phyloP scores from a whole-genome alignment of 2,113 vertebrate species.

The Psittacara wagleri region DNA sequence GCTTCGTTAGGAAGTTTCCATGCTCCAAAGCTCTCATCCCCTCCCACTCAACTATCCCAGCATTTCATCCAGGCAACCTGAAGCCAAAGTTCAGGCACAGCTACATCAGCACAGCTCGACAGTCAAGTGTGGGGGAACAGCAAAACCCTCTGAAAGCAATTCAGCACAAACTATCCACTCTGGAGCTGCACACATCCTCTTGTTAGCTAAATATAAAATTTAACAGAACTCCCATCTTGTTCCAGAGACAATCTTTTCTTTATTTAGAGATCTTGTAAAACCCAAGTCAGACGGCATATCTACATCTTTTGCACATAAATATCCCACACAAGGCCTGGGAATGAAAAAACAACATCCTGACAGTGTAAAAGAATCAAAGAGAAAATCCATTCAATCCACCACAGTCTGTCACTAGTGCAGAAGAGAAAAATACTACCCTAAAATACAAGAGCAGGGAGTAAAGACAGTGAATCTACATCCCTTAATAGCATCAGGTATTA shows the following conservation, averaged over 20 bases:
- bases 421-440: not conserved
- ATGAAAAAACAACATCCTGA: not conserved
- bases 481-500: not conserved
- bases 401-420: not conserved
- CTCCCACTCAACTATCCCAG: not conserved
- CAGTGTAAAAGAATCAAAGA: not conserved
- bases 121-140: not conserved
- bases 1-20: not conserved
- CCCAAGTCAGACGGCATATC: not conserved
- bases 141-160: not conserved
- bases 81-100: not conserved
- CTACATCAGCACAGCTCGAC: not conserved
- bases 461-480: not conserved
- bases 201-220: not conserved
- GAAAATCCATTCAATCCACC: not conserved
- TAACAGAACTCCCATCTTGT: not conserved
- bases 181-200: not conserved
- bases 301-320: not conserved
- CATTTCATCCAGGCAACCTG: not conserved
- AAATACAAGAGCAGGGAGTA: not conserved
- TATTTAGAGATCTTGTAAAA: not conserved
- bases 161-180: not conserved
- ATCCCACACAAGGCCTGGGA: not conserved
- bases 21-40: not conserved
- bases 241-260: not conserved